Evolutionary conservation across 2,797 vertebrate genomes (phyloP), one percentile per base, ranked within the genome.

Genomic region (Orientallactaga sibirica): DNA sequence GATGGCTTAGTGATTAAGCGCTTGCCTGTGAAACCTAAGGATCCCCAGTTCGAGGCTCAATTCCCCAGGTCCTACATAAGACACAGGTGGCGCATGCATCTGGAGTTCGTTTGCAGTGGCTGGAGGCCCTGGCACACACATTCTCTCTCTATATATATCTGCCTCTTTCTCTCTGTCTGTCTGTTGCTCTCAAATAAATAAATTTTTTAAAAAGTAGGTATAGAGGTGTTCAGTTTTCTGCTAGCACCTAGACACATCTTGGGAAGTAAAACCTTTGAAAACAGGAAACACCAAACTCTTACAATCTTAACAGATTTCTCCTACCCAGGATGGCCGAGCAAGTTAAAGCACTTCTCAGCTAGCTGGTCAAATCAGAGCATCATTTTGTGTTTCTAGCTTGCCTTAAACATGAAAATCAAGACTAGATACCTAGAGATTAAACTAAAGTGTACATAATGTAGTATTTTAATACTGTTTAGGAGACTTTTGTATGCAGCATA

Each of bases 391-490:
- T 70, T 88, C 80, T 92, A 43, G n/a, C 85, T 83, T 92, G 52
- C 20, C 16, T 2, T 41, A 62, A 88, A 75, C 22, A 11, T 74
- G 37, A 73, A 70, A 82, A 64, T 58, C 9, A 64, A 27, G 66
- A n/a, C 27, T 33, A 27, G 33, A 1, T 0, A 37, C 3, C 6
- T 89, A 22, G 87, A 76, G 15, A 7, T 94, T 90, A 92, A 86
- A 55, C 48, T 37, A 29, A 85, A 61, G 62, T 37, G 11, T 2
- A 25, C 27, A 22, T 78, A 70, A 29, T 55, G 43, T 82, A 83
- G 86, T 79, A 33, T 77, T 89, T 88, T 58, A 24, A 86, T 84
- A 62, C 68, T 89, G 33, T 74, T 90, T 92, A 91, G 74, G 61
- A 75, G 70, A 78, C 62, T 75, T 73, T 55, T 27, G 15, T 71